Evolutionary conservation across 2,888 invertebrate species (phyloP).

Genomic region (Mactromeris polynyma): DNA sequence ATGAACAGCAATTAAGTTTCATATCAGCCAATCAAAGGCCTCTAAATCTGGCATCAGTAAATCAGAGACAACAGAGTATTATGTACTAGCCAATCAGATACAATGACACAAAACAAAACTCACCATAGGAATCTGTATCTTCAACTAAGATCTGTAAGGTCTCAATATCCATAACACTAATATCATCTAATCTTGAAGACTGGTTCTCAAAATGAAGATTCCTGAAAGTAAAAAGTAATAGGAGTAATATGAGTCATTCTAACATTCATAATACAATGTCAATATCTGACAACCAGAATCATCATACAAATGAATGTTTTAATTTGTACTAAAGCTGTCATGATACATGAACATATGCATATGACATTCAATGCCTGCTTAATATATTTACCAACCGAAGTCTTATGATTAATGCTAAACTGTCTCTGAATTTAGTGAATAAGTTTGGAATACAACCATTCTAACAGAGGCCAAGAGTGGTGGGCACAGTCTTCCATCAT

Average conservation of each 20-base stretch:
- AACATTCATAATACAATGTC: background rate
- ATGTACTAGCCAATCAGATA: background rate
- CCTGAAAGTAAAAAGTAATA: too few relatives aligned
- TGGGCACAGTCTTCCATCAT: too few relatives aligned
- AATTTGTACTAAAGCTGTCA: too few relatives aligned
- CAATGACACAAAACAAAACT: slow-evolving; percentile 30
- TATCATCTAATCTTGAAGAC: slow-evolving; percentile 73
- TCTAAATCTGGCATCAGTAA: background rate
- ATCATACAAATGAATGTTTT: too few relatives aligned
- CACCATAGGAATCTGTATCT: slow-evolving; percentile 80
- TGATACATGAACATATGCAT: too few relatives aligned
- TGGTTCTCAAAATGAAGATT: slow-evolving; percentile 80
- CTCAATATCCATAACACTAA: slow-evolving; percentile 77
- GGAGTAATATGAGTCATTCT: too few relatives aligned
- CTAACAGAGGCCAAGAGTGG: too few relatives aligned
- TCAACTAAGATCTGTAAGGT: slow-evolving; percentile 79
- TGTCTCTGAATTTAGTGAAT: too few relatives aligned
- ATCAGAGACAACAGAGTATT: background rate
- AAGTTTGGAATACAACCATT: too few relatives aligned
- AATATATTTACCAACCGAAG: too few relatives aligned
- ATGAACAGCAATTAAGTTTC: background rate
- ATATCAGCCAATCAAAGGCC: background rate
- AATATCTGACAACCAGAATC: background rate
- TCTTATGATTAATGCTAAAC: too few relatives aligned
- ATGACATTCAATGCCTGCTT: too few relatives aligned